Base-by-base conservation (phyloP, 2,888 invertebrate species). In the Cyaniris semiargus region DNA sequence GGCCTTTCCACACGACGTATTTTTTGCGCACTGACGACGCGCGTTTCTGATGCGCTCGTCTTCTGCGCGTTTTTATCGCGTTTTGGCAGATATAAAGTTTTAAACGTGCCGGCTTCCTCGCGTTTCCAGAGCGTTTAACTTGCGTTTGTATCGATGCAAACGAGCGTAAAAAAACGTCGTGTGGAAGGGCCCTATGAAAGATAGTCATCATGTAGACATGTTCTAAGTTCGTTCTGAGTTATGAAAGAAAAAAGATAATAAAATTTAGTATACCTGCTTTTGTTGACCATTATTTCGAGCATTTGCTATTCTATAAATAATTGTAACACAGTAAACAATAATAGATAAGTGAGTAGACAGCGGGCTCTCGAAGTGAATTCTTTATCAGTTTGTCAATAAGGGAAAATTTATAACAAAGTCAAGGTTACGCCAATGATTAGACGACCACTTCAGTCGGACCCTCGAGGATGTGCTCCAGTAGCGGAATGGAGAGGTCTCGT, bases 341-440 rank as follows among this genome's bases (percentile, higher is more conserved):
- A 27, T 66, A 66, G 23, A 66, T 66, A 66, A 66, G 13, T 66
- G 66, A 66, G 13, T 13, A 23, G n/a, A 66, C 60, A 66, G 23
- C 8, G 34, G n/a, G 38, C 38, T 38, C 71, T 71, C 10, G 71
- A 38, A 38, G 34, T n/a, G 7, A 38, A 71, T 8, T 31, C 7
- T n/a, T 71, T 71, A 71, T 71, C 71, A 21, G 48, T 74, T 74
- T 53, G 53, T 74, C 48, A 74, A 74, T 74, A 74, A 53, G 27
- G 74, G 74, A 74, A 74, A 74, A 74, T 74, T 74, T 74, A 74
- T 74, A 74, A 74, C 48, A 74, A 53, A 7, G 53, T 74, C 74
- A 74, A 74, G 74, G 74, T 18, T 23, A 3, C 74, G 71, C 71
- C 71, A 34, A 72, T 15, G 74, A 74, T 74, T 53, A 74, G 18